These are phyloP conservation scores for Pheosia gnoma DNA, from an alignment of 2,888 invertebrate genomes.

Conservation along the genomic window DNA sequence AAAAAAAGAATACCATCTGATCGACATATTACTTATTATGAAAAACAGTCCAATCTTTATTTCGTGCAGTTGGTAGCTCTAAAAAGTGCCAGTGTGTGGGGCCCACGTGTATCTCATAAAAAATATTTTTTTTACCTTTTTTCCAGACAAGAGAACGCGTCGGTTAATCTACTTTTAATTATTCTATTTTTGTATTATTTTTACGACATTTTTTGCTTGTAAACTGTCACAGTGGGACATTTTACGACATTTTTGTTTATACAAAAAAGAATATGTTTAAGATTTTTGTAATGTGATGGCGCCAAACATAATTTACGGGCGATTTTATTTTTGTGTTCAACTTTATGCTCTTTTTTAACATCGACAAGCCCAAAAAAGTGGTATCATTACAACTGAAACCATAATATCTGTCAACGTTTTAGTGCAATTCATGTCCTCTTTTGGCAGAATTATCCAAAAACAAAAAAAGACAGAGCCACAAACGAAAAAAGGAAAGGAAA, in stretches of 20 bases:
- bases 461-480: no score
- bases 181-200: constrained; percentile 7
- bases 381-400: no score
- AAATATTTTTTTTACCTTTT: constrained; percentile 43
- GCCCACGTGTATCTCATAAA: constrained; percentile 47
- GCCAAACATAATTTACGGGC: not conserved
- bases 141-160: constrained; percentile 4
- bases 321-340: constrained; percentile 4
- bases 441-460: no score
- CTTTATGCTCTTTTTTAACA: not conserved
- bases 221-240: constrained; percentile 22
- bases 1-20: not conserved
- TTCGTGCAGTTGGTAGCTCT: constrained; percentile 13
- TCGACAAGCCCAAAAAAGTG: not conserved
- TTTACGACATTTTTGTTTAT: constrained; percentile 13
- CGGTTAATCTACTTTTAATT: constrained; percentile 37
- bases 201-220: constrained; percentile 10
- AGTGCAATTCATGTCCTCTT: no score
- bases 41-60: not conserved
- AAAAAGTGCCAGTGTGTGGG: constrained; percentile 42
- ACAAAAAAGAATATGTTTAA: not conserved
- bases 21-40: not conserved
- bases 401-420: no score
- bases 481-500: no score
- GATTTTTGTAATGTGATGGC: not conserved